These are phyloP conservation scores for Phortica variegata DNA, from an alignment of 1,140 invertebrate species.

Conservation along the genomic window DNA sequence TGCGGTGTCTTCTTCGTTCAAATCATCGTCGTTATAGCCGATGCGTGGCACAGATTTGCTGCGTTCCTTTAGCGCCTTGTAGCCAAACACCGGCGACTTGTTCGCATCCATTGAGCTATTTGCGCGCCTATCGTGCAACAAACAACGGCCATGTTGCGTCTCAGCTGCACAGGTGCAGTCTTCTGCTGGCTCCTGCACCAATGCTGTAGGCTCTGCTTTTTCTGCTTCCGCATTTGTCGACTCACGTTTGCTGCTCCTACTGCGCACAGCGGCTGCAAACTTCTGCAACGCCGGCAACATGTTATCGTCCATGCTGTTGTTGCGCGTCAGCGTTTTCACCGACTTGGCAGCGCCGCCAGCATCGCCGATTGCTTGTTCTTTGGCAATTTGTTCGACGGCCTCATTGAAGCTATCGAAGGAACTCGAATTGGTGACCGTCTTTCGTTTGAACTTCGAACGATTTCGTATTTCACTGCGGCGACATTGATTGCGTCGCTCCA, in stretches of 20 bases:
- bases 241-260: slow-evolving; percentile 13
- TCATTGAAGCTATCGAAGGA: slow-evolving; percentile 52
- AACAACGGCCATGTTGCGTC: slow-evolving; percentile 20
- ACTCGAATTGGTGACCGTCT: slow-evolving; percentile 44
- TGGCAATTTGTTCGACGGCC: slow-evolving; percentile 21
- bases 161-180: slow-evolving; percentile 26
- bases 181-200: slow-evolving; percentile 11
- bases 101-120: slow-evolving; percentile 13
- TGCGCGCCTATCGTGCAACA: slow-evolving; percentile 28
- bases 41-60: slow-evolving; percentile 53
- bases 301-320: slow-evolving; percentile 46
- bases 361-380: slow-evolving; percentile 5
- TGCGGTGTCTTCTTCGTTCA: slow-evolving; percentile 29
- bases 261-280: slow-evolving; percentile 35
- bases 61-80: slow-evolving; percentile 49
- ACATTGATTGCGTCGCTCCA: slow-evolving; percentile 70
- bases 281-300: slow-evolving; percentile 35
- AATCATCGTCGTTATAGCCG: slow-evolving; percentile 33
- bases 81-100: slow-evolving; percentile 45
- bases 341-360: slow-evolving; percentile 13
- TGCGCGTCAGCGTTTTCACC: slow-evolving; percentile 26
- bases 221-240: background rate
- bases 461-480: slow-evolving; percentile 55
- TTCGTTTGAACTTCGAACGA: slow-evolving; percentile 64
- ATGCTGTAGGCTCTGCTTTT: slow-evolving; percentile 16